Percentiles rank a stretch among this genome's conserved stretches.
Conservation (phyloP, 2,888 invertebrate species). For the Eupeodes luniger region DNA sequence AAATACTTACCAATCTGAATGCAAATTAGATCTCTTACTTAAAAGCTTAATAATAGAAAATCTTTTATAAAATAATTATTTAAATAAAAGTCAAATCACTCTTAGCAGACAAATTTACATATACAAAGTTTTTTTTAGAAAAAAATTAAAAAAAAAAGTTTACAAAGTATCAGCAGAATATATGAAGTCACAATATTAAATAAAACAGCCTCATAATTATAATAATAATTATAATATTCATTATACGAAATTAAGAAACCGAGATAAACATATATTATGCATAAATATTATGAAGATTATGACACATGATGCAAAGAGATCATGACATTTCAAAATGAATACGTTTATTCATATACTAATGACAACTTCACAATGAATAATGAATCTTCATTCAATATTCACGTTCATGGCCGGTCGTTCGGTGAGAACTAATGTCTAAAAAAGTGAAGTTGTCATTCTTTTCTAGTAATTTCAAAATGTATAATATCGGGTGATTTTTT, state of each 20-base stretch:
- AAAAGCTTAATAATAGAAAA: neutral
- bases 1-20: neutral
- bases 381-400: neutral
- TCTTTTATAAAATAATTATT: neutral
- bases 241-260: neutral
- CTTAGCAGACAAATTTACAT: neutral
- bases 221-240: too few species aligned
- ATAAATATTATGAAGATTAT: constrained; percentile 5
- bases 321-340: constrained; percentile 36
- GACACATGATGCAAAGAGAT: constrained; percentile 40
- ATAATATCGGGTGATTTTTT: too few species aligned
- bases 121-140: neutral
- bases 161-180: constrained; percentile 37
- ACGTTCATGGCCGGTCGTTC: neutral
- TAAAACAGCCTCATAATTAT: neutral
- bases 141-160: neutral
- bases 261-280: neutral
- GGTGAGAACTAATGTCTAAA: neutral
- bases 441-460: constrained; percentile 5
- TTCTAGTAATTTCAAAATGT: neutral
- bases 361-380: constrained; percentile 41
- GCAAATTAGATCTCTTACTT: neutral
- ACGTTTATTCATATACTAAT: constrained; percentile 22
- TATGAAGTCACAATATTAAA: too few species aligned
- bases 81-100: neutral